Percentiles rank a stretch among this genome's conserved stretches.
phyloP scores from a whole-genome alignment of 2,888 invertebrate genomes.

The Nezara viridula region DNA sequence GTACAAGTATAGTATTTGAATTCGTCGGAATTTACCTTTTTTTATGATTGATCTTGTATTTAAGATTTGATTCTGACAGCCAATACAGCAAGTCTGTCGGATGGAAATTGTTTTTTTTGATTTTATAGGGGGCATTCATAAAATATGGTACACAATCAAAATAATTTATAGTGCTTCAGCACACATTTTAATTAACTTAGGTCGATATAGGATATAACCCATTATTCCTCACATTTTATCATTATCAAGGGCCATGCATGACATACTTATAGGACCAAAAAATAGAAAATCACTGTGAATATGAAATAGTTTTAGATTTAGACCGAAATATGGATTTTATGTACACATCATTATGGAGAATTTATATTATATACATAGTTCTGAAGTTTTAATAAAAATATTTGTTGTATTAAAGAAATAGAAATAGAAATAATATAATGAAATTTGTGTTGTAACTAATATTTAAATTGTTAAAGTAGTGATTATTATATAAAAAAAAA shows the following conservation, averaged over 20 bases:
- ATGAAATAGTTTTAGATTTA: conserved; percentile 28
- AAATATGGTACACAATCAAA: background rate
- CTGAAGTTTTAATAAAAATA: background rate
- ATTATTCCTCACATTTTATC: background rate
- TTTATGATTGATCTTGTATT: conserved; percentile 10
- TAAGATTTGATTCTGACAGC: background rate
- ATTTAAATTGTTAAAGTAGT: conserved; percentile 16
- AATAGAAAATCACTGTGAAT: conserved; percentile 12
- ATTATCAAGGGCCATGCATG: conserved; percentile 34
- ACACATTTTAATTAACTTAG: conserved; percentile 24
- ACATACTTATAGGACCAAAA: conserved; percentile 45
- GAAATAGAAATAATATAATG: background rate
- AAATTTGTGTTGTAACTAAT: background rate
- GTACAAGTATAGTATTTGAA: background rate
- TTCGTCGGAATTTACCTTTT: background rate
- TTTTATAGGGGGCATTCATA: conserved; percentile 14
- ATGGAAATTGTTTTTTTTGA: background rate
- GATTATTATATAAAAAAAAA: background rate
- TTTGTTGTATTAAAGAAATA: conserved; percentile 24
- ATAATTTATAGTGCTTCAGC: conserved; percentile 4
- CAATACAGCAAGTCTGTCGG: background rate
- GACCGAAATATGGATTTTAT: conserved; percentile 1
- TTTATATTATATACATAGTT: conserved; percentile 1
- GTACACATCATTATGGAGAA: background rate
- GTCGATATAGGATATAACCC: background rate